These are phyloP conservation scores for Lydus trimaculatus DNA, from an alignment of 2,888 invertebrate genomes.

Conservation along the genomic window DNA sequence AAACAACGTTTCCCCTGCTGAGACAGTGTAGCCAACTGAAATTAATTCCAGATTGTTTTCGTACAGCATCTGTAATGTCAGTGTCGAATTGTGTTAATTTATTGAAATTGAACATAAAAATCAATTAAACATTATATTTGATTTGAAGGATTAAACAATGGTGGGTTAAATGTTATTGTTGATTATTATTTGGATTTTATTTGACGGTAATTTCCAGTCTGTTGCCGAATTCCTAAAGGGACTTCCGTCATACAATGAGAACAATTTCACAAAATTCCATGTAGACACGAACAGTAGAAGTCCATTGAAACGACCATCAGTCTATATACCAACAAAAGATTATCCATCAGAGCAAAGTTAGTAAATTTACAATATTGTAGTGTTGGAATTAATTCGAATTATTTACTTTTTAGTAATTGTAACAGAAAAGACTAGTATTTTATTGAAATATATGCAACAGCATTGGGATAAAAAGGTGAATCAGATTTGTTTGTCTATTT, in stretches of 20 bases:
- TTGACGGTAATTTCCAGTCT: conserved; percentile 67
- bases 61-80: conserved; percentile 4
- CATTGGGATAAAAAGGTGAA: conserved; percentile 93
- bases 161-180: not conserved
- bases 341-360: conserved; percentile 92
- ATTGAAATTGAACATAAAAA: not conserved
- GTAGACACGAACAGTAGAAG: conserved; percentile 84
- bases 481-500: conserved; percentile 12
- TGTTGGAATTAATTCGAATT: not conserved
- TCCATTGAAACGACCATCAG: conserved; percentile 85
- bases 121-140: not conserved
- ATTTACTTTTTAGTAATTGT: conserved; percentile 76
- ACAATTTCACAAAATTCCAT: conserved; percentile 90
- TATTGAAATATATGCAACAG: conserved; percentile 91
- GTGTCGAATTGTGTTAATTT: not conserved
- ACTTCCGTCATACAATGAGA: conserved; percentile 88
- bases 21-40: not conserved
- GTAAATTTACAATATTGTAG: conserved; percentile 41
- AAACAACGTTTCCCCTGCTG: not conserved
- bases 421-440: conserved; percentile 93
- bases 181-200: not conserved
- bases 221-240: conserved; percentile 91
- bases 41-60: not conserved
- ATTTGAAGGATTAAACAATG: not conserved
- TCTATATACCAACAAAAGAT: conserved; percentile 92